Conservation (phyloP, 2,797 vertebrate genomes). For the Karalla daura region DNA sequence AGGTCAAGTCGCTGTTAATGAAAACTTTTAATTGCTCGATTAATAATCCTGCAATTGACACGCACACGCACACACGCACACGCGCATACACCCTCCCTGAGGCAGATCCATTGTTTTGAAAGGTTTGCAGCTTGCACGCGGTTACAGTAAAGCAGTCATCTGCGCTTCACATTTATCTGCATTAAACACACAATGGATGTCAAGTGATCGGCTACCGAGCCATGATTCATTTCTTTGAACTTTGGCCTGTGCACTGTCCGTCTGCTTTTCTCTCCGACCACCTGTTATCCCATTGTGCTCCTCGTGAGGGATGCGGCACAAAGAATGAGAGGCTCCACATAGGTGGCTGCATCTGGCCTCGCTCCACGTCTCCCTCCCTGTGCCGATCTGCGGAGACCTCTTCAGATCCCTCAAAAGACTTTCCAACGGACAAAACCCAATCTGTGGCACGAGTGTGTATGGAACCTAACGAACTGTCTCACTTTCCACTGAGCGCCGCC, state of each 20-base stretch:
- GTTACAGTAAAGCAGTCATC: constrained; percentile 3
- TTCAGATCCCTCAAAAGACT: no score
- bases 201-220: constrained; percentile 22
- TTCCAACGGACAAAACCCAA: no score
- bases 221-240: constrained; percentile 49
- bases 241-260: constrained; percentile 34
- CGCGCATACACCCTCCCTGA: not conserved
- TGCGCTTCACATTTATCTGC: constrained; percentile 21
- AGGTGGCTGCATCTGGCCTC: constrained; percentile 14
- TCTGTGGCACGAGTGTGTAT: no score
- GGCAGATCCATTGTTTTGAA: not conserved
- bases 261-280: constrained; percentile 36
- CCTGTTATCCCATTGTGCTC: constrained; percentile 56
- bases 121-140: not conserved
- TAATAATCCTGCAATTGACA: no score
- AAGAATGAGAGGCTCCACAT: constrained; percentile 35
- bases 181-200: constrained; percentile 46
- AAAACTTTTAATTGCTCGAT: no score
- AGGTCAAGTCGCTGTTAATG: not conserved
- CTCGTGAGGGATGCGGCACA: constrained; percentile 19
- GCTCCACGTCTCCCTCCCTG: no score
- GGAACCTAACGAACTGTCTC: not conserved
- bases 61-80: not conserved
- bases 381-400: no score
- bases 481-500: not conserved